Evolutionary conservation across 64 coral and sea anemone species (phyloP).

Genomic region (Acropora yongei): DNA sequence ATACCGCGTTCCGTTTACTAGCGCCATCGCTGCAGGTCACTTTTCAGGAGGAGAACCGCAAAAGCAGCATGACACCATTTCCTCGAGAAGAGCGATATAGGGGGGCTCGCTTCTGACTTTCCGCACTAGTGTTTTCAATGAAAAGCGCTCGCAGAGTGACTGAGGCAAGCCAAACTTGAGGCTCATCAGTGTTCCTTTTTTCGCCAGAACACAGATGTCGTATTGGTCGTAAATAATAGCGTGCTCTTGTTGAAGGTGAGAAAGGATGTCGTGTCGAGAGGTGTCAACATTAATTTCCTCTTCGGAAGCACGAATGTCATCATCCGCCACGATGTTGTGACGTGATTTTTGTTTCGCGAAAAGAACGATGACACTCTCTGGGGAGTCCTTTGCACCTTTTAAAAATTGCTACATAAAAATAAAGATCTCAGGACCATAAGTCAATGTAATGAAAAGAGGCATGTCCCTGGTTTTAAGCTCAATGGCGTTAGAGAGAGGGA

Average conservation of each 20-base stretch:
- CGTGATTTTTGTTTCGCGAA: not conserved
- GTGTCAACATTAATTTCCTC: not conserved
- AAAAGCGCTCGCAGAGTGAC: not conserved
- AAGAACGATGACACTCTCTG: too few species aligned
- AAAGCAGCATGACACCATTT: not conserved
- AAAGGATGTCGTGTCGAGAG: not conserved
- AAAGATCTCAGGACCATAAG: too few species aligned
- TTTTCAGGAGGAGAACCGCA: not conserved
- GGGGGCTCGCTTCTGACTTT: not conserved
- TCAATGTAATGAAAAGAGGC: too few species aligned
- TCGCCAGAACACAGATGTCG: not conserved
- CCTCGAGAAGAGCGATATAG: not conserved
- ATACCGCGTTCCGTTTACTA: too few species aligned
- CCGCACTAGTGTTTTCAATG: not conserved
- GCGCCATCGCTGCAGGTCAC: not conserved
- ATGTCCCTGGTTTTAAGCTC: too few species aligned
- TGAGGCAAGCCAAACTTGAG: not conserved
- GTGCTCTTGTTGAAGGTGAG: not conserved
- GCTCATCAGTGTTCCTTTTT: not conserved
- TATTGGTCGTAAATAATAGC: not conserved
- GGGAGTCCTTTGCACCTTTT: too few species aligned
- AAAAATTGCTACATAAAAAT: too few species aligned
- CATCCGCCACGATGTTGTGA: not conserved
- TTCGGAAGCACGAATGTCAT: not conserved
- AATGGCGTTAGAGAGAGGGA: too few species aligned